Evolutionary conservation across 2,888 invertebrate genomes (phyloP).

Genomic region (Drosophila putrida): DNA sequence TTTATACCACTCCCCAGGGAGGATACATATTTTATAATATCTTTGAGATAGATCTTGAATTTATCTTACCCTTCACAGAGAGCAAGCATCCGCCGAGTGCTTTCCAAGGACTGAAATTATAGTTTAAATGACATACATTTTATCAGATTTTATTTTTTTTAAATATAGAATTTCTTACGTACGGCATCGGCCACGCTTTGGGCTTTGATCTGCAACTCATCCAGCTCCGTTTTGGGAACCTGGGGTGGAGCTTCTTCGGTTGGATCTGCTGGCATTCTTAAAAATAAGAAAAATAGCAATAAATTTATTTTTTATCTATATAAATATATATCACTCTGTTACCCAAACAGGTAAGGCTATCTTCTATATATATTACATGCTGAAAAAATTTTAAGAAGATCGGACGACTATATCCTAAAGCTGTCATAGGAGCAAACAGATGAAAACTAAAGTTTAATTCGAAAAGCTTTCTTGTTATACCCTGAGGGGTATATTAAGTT

Average conservation of each 20-base stretch:
- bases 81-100: constrained; percentile 95
- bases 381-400: no score
- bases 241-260: constrained; percentile 86
- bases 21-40: not conserved
- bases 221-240: constrained; percentile 93
- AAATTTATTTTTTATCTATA: not conserved
- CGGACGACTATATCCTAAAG: no score
- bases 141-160: not conserved
- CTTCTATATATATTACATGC: no score
- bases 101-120: constrained; percentile 91
- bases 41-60: not conserved
- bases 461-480: no score
- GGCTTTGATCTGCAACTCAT: constrained; percentile 94
- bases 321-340: no score
- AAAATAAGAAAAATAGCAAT: constrained; percentile 24
- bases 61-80: constrained; percentile 90
- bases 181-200: constrained; percentile 96
- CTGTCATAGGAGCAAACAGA: no score
- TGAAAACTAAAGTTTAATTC: no score
- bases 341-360: no score
- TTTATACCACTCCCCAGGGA: no score
- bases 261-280: constrained; percentile 89
- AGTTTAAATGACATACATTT: not conserved
- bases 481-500: no score
- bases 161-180: constrained; percentile 87